Base-by-base conservation (phyloP, 2,797 vertebrate genomes). In the Hemitrygon akajei region DNA sequence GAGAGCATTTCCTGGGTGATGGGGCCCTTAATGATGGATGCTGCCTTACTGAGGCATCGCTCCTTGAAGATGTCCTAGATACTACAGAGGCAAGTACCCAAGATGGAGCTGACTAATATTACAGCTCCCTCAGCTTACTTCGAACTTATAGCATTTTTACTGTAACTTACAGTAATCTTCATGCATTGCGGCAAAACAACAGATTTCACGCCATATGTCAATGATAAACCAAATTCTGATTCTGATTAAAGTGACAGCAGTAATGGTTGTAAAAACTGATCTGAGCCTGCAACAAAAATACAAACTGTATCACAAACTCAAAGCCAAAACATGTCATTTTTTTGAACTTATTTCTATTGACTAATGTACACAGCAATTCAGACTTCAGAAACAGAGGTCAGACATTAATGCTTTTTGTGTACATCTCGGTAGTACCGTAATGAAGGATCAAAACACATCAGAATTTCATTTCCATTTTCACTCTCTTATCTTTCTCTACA, bases 391-490 rank as follows among this genome's bases (percentile, higher is more conserved):
- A 56, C 27, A 93, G 71, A 27, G 47, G 22, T 22, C 69, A 76
- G 91, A 47, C 69, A 40, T 95, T 95, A 96, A 96, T 97, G 96
- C 96, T 94, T 95, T 95, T 95, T 94, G 93, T 95, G 81, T 94
- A 96, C 30, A 69, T 96, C 96, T 96, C 93, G 95, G 94, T 95
- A 95, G 95, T 96, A 96, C 95, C 96, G 95, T 94, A 93, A 66
- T 80, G 37, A 93, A 82, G 80, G 66, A 80, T 82, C 94, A 94
- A 82, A 94, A 95, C 95, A 95, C 94, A 95, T 93, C 94, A 82
- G 94, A 94, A 94, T 81, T 93, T 93, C 34, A 82, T 93, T 93
- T 93, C 80, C 93, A 93, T 93, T 80, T 58, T 93, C 93, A 80
- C 93, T 93, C 80, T 82, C 93, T 37, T 81, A 94, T 95, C 95